Conservation (phyloP, 2,888 invertebrate species). For the Sesia bembeciformis region DNA sequence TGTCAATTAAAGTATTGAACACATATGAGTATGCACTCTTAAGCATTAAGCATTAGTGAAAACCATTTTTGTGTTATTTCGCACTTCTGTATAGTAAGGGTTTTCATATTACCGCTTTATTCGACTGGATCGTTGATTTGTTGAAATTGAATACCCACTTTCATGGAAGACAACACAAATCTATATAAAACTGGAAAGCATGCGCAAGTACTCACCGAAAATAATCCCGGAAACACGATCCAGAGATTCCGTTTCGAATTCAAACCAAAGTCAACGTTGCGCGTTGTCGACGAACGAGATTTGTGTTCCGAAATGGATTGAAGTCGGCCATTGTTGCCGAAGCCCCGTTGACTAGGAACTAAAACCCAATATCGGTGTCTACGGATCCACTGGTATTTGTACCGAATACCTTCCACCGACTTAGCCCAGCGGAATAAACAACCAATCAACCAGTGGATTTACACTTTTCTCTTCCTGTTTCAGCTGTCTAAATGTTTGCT, state of each 20-base stretch:
- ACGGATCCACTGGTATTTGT: constrained; percentile 25
- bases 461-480: background rate
- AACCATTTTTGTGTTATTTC: too few species aligned
- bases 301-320: constrained; percentile 58
- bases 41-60: too few species aligned
- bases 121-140: too few species aligned
- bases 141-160: too few species aligned
- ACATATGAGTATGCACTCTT: too few species aligned
- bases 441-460: constrained; percentile 18
- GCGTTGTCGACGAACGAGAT: constrained; percentile 27
- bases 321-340: constrained; percentile 44
- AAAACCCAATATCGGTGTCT: constrained; percentile 28
- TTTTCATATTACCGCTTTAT: too few species aligned
- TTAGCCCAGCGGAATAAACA: constrained; percentile 16
- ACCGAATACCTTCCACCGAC: constrained; percentile 10
- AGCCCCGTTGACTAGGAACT: constrained; percentile 38
- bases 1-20: too few species aligned
- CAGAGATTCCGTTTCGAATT: constrained; percentile 41
- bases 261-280: constrained; percentile 37
- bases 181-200: background rate
- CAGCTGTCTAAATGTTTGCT: background rate
- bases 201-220: constrained; percentile 16
- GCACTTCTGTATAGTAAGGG: too few species aligned
- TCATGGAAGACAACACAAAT: too few species aligned
- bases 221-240: constrained; percentile 49